Evolutionary conservation across 2,797 vertebrate species (phyloP).

Genomic region (Prionace glauca): DNA sequence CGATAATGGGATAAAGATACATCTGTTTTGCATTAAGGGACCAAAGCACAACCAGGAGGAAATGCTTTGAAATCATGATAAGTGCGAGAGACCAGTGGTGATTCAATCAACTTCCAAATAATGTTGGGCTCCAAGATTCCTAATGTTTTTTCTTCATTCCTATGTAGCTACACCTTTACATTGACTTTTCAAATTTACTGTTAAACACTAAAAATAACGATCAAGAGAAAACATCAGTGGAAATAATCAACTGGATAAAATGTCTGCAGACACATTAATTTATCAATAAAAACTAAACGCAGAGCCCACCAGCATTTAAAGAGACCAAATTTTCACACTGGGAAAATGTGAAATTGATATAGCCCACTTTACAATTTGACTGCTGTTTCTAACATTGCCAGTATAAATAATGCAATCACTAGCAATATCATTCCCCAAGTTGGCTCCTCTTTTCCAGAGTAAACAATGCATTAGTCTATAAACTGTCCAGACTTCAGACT

Average conservation of each 20-base stretch:
- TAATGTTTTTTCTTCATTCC: not conserved
- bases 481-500: not conserved
- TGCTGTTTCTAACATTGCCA: not conserved
- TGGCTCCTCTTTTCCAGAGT: too few species aligned
- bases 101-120: not conserved
- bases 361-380: not conserved
- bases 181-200: not conserved
- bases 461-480: not conserved
- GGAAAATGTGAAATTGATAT: not conserved
- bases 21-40: constrained; percentile 23
- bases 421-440: not conserved
- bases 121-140: not conserved
- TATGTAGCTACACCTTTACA: not conserved
- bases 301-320: not conserved
- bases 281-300: not conserved
- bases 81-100: not conserved
- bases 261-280: not conserved
- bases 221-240: not conserved
- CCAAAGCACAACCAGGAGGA: not conserved
- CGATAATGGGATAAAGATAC: not conserved
- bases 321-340: not conserved
- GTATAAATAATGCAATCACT: not conserved
- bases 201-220: not conserved
- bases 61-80: not conserved
- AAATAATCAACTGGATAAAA: not conserved